Evolutionary conservation across 2,113 vertebrate species (phyloP).

Genomic region (Thamnophis sirtalis): DNA sequence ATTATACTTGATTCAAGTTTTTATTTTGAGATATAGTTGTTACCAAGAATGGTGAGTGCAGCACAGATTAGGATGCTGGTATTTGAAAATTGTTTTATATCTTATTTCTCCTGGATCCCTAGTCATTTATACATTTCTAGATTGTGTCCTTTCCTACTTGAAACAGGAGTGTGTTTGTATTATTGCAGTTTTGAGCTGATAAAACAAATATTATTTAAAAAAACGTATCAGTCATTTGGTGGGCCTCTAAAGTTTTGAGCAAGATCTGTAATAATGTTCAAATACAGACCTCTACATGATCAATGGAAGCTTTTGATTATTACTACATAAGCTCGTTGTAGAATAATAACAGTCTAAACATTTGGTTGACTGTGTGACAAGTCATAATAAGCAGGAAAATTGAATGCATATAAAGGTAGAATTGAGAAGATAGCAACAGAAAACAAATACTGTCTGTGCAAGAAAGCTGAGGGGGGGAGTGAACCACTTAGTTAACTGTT

Average conservation of each 20-base stretch:
- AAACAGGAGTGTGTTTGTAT: not conserved
- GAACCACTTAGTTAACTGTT: not conserved
- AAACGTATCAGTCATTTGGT: not conserved
- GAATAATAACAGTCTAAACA: not conserved
- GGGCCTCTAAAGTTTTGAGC: not conserved
- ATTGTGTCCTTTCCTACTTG: not conserved
- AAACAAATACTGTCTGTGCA: too few species aligned
- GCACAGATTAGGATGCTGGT: not conserved
- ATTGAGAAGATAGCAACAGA: too few species aligned
- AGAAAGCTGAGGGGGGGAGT: not conserved
- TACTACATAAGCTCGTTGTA: not conserved
- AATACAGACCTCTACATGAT: not conserved
- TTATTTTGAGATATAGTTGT: not conserved
- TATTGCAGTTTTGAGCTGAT: not conserved
- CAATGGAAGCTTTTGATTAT: not conserved
- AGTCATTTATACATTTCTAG: not conserved
- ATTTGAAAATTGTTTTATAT: not conserved
- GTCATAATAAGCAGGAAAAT: not conserved
- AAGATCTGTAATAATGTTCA: not conserved
- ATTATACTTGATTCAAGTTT: not conserved
- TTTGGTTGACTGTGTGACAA: not conserved
- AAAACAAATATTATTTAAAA: not conserved
- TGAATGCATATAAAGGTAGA: too few species aligned
- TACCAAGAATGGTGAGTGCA: not conserved
- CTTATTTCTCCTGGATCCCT: not conserved